Evolutionary conservation across 2,888 invertebrate species (phyloP), one percentile per base, ranked within the genome.

Genomic region (Phortica magna): DNA sequence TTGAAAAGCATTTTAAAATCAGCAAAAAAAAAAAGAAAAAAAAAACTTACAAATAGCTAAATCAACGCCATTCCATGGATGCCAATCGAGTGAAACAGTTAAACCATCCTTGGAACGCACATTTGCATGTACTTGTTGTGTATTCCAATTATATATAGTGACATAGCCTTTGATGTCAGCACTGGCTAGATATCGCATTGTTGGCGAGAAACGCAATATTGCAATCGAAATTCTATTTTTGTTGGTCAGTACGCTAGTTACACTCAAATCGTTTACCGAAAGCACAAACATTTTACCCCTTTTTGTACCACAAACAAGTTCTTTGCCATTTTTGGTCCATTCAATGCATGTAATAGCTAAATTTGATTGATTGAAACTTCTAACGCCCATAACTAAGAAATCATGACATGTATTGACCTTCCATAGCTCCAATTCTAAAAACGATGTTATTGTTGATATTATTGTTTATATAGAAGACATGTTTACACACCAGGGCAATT

Each of bases 1-100:
- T 19, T 19, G 61, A 2, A 61, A 1, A 61, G 7, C 22, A 22
- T 10, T 14, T 12, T 14, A 39, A 43, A 43, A 6, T 59, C 67
- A 0, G 41, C 3, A 7, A 67, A n/a, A 68, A 43, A 68, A 39
- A 10, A 42, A 7, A 67, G 7, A 68, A 43, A 68, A 39, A 42
- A 22, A 43, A n/a, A 68, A 81, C 89, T 83, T 80, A 91, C 92
- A 83, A 76, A 92, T 86, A 0, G 89, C 91, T 73, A 93, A 83
- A 78, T 92, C 89, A 1, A 89, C 89, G 31, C 90, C 91, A 22
- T 90, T 90, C 93, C 93, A 93, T 1, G 93, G 93, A 86, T 93
- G 93, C 92, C 92, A 93, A 72, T 92, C 92, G 22, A 92, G 89
- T 41, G 88, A 81, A 7, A 87, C 83, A 6, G 81, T 64, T 74